Base-by-base conservation (phyloP, 2,113 vertebrate species). In the Hippocampus mohnikei region DNA sequence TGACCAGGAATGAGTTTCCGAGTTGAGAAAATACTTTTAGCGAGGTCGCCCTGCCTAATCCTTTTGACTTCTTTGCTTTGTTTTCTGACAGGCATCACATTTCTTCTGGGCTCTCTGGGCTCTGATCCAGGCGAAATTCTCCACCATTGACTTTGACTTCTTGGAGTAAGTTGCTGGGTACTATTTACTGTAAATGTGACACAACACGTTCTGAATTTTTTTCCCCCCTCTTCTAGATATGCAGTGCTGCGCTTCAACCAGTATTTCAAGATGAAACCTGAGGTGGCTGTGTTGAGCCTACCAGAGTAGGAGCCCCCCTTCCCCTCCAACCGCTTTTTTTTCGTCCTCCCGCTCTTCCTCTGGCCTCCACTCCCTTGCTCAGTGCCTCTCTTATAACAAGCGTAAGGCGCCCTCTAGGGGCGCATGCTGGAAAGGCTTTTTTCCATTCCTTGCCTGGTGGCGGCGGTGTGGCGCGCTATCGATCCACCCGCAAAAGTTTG, bases 71-170 rank as follows among this genome's bases (percentile, higher is more conserved):
- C 11, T 62, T 25, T 21, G 2, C 60, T 56, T 21, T 62, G 60
- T 50, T 53, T n/a, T 75, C 40, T 81, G 37, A 50, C 73, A 99
- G 97, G 97, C 96, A 20, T 99, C 97, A 9, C 96, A 99, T 88
- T 99, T 96, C 94, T 96, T 98, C 83, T 99, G 96, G 97, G 97
- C 95, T 53, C 83, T 99, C 62, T 99, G 97, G 97, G 96, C 96
- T 75, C 89, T 99, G 78, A 99, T 99, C 91, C 97, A 99, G 91
- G 94, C 96, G 76, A 95, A 95, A 88, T 95, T 98, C 81, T 98
- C 96, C 66, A 96, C 95, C 86, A 99, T 98, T 71, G 95, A 98
- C 79, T 99, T 99, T 75, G 96, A 98, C 90, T 99, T 97, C 87
- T 87, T 98, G 87, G 95, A 95, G 96, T 99, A 90, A 84, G 95